Base-by-base conservation (phyloP, 2,113 vertebrate genomes). In the Tachysurus fulvidraco region DNA sequence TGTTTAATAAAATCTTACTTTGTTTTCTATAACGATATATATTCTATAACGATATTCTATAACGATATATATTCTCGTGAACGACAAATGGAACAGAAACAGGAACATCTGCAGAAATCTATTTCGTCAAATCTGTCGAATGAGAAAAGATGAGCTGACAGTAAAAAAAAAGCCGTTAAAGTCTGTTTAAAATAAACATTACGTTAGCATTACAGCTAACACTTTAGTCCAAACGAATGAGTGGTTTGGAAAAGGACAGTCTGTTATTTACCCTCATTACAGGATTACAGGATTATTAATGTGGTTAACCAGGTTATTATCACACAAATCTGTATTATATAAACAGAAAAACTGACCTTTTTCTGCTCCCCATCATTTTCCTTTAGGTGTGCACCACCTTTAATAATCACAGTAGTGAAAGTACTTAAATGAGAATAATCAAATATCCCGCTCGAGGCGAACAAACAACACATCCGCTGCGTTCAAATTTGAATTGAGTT, bases 331-430 rank as follows among this genome's bases (percentile, higher is more conserved):
- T 2, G 3, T 57, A 9, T 21, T 23, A 44, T 14, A 17, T 46
- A 30, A 30, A 59, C 21, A 25, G 9, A 41, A 4, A 62, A 19
- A 21, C 84, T 86, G 80, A 91, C 90, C 91, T 92, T 81, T 69
- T 90, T 79, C 91, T 84, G 55, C 46, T 89, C 64, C 71, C 71
- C 91, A 92, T 92, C 7, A 52, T 84, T 73, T 28, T 14, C 41
- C 13, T 19, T 14, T 8, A 14, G 12, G 41, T n/a, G 4, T 17
- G 7, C 23, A 0, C 11, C 79, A 60, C 81, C 59, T 57, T 6
- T n/a, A 17, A 21, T 28, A 46, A 23, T 16, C 54, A 36, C 30
- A 60, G 28, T n/a, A 1, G 11, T 17, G 17, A 82, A 55, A 64
- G 11, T 80, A 11, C 21, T 44, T 30, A 30, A 50, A 52, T 12